Conservation (phyloP, 1,140 invertebrate species). For the Berghia stephanieae region DNA sequence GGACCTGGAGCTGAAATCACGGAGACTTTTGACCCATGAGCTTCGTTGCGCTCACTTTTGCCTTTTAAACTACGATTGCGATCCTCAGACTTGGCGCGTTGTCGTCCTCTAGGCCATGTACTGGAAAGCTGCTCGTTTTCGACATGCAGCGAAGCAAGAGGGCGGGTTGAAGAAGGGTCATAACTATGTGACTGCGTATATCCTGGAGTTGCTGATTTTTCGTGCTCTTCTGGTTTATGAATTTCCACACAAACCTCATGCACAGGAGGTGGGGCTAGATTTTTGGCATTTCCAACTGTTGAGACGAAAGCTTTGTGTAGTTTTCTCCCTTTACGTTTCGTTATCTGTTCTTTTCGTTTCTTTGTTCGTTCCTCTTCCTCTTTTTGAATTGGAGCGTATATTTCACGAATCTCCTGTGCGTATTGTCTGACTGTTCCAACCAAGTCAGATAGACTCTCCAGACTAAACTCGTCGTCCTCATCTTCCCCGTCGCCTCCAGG, state of each 20-base stretch:
- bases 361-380: conserved; percentile 18
- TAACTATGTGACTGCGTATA: not conserved
- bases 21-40: not conserved
- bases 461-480: conserved; percentile 24
- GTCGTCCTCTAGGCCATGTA: conserved; percentile 27
- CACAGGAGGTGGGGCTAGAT: not conserved
- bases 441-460: conserved; percentile 16
- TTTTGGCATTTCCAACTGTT: too few species aligned
- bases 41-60: not conserved
- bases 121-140: conserved; percentile 31
- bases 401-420: conserved; percentile 28
- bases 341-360: too few species aligned
- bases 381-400: conserved; percentile 25
- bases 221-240: conserved; percentile 1
- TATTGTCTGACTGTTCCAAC: conserved; percentile 26
- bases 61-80: not conserved
- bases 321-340: too few species aligned
- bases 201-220: not conserved
- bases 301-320: too few species aligned
- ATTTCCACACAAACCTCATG: conserved; percentile 28
- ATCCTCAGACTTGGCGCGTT: not conserved
- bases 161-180: not conserved
- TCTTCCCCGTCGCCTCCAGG: not conserved
- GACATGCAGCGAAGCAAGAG: conserved; percentile 14
- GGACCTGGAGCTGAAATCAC: too few species aligned